Evolutionary conservation across 2,113 vertebrate species (phyloP).

Genomic region (Antennarius striatus): DNA sequence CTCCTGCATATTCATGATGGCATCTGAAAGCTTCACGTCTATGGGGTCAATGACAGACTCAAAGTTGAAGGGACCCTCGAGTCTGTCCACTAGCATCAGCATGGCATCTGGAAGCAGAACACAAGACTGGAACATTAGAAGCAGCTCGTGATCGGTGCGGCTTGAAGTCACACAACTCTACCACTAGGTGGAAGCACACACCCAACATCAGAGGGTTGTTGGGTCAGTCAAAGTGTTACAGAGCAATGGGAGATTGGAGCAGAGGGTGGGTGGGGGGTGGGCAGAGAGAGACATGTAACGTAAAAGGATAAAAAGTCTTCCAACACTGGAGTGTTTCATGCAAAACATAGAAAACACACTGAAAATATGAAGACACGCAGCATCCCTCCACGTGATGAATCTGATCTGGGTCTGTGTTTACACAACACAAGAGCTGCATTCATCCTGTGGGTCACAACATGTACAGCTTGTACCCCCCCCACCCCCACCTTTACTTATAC

Average conservation of each 20-base stretch:
- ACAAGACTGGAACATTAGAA: not conserved
- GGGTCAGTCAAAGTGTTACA: slow-evolving; percentile 31
- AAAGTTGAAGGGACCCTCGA: slow-evolving; percentile 97
- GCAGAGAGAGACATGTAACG: not conserved
- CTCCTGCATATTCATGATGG: slow-evolving; percentile 99
- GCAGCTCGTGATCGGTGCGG: not conserved
- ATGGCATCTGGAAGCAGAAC: slow-evolving; percentile 84
- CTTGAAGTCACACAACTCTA: not conserved
- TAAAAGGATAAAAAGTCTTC: slow-evolving; percentile 8
- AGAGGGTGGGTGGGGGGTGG: slow-evolving; percentile 1
- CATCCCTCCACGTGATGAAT: slow-evolving; percentile 27
- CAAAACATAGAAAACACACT: not conserved
- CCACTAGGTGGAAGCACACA: slow-evolving; percentile 68
- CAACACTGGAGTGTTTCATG: not conserved
- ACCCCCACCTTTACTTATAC: slow-evolving; percentile 14
- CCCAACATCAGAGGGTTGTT: not conserved
- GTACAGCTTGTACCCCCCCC: slow-evolving; percentile 16
- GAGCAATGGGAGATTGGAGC: slow-evolving; percentile 19
- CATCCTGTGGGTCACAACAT: slow-evolving; percentile 30
- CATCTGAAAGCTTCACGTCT: slow-evolving; percentile 96
- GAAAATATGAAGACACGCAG: not conserved
- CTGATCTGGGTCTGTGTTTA: slow-evolving; percentile 42
- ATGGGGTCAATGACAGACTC: slow-evolving; percentile 97
- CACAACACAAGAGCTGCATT: slow-evolving; percentile 44
- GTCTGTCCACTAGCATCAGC: slow-evolving; percentile 89